These are phyloP conservation scores for Rhyacophila brunnea DNA, from an alignment of 1,140 invertebrate genomes.

Conservation along the genomic window DNA sequence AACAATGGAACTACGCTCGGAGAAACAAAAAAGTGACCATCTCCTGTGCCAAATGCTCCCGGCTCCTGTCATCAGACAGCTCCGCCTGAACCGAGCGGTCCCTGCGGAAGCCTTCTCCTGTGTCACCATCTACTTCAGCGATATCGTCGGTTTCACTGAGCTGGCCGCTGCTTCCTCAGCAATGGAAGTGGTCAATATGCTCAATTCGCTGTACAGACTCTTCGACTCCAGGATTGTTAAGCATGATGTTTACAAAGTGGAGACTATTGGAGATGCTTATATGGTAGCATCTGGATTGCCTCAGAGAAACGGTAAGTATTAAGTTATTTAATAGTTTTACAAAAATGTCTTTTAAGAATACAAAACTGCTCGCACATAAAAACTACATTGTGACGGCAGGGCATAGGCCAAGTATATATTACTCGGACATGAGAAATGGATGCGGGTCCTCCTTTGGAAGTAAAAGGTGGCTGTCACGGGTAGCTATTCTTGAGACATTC, in stretches of 20 bases:
- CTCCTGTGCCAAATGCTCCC: slow-evolving; percentile 82
- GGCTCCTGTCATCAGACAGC: slow-evolving; percentile 64
- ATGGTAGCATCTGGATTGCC: slow-evolving; percentile 88
- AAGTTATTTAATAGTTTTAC: too few species aligned
- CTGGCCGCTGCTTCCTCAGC: slow-evolving; percentile 82
- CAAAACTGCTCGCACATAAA: too few species aligned
- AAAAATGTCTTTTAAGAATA: too few species aligned
- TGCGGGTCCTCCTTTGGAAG: too few species aligned
- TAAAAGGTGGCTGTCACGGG: too few species aligned
- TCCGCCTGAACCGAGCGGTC: slow-evolving; percentile 67
- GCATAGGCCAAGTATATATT: too few species aligned
- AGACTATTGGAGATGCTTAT: slow-evolving; percentile 91
- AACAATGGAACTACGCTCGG: slow-evolving; percentile 76
- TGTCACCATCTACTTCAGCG: slow-evolving; percentile 86
- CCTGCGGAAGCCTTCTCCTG: slow-evolving; percentile 77
- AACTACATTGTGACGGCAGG: too few species aligned
- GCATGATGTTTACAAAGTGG: slow-evolving; percentile 88
- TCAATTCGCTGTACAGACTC: slow-evolving; percentile 82
- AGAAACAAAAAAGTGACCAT: slow-evolving; percentile 81
- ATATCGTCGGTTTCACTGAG: slow-evolving; percentile 87
- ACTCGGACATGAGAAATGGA: too few species aligned
- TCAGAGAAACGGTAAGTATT: slow-evolving; percentile 73
- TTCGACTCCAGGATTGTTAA: slow-evolving; percentile 84
- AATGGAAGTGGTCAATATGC: slow-evolving; percentile 77
- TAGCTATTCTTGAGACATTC: too few species aligned